A percentile compares a stretch with the other conserved stretches of the same genome.
These are phyloP conservation scores for Ryuthela nishihirai DNA, from an alignment of 2,888 invertebrate genomes.

Conservation along the genomic window DNA sequence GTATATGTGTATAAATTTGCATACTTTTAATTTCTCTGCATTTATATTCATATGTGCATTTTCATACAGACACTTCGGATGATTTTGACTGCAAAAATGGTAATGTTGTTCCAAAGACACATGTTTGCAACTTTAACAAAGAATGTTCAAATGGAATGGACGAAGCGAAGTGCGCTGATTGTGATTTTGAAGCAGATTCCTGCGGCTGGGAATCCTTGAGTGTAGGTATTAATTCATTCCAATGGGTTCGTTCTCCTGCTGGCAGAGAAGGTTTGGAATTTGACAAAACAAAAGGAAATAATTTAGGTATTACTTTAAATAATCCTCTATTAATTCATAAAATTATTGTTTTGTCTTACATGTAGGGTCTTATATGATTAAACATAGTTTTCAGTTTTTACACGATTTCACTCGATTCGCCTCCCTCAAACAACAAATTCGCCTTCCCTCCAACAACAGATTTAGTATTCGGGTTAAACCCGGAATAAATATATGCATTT, in stretches of 20 bases:
- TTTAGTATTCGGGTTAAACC: too few species aligned
- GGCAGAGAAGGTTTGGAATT: background rate
- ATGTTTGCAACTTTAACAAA: conserved; percentile 27
- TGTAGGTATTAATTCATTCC: background rate
- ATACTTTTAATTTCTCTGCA: too few species aligned
- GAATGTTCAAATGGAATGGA: conserved; percentile 30
- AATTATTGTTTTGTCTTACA: too few species aligned
- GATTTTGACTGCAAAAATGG: conserved; percentile 28
- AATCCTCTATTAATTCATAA: too few species aligned
- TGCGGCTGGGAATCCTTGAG: conserved; percentile 14
- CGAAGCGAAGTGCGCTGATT: conserved; percentile 21
- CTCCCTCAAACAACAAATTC: too few species aligned
- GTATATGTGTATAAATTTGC: too few species aligned
- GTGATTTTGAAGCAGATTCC: conserved; percentile 16
- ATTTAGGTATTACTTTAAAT: conserved; percentile 9
- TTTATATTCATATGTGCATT: too few species aligned
- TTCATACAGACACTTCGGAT: conserved; percentile 11
- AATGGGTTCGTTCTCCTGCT: conserved; percentile 12
- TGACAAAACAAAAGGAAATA: conserved; percentile 25
- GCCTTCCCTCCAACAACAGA: too few species aligned
- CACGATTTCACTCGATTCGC: too few species aligned
- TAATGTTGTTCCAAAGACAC: background rate
- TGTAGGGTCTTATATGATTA: too few species aligned
- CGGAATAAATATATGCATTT: too few species aligned
- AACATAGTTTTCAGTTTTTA: too few species aligned